These are phyloP conservation scores for Asteroscopus sphinx DNA, from an alignment of 2,888 invertebrate species.

Conservation along the genomic window DNA sequence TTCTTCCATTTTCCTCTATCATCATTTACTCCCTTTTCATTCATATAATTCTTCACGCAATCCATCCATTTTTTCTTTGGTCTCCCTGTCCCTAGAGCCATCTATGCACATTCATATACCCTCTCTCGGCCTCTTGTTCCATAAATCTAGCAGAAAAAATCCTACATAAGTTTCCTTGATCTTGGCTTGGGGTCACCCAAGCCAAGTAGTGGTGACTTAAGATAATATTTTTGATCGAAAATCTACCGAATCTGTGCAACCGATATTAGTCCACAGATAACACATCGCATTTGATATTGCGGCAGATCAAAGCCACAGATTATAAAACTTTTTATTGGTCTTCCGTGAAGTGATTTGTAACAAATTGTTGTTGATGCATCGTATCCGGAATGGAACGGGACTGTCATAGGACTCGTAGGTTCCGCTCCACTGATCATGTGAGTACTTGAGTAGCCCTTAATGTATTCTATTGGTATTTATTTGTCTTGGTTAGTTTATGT, in stretches of 20 bases:
- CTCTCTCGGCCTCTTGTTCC: too few relatives aligned
- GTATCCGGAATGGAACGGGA: slow-evolving; percentile 57
- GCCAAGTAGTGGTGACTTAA: too few relatives aligned
- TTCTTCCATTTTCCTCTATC: too few relatives aligned
- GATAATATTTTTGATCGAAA: slow-evolving; percentile 4
- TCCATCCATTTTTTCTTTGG: too few relatives aligned
- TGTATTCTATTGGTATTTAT: not conserved
- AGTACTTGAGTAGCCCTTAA: slow-evolving; percentile 10
- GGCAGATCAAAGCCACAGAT: slow-evolving; percentile 38
- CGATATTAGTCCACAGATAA: slow-evolving; percentile 4
- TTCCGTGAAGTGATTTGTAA: slow-evolving; percentile 57
- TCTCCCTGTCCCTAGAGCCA: too few relatives aligned
- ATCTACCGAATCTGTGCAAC: slow-evolving; percentile 5
- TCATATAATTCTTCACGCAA: too few relatives aligned
- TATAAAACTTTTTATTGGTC: slow-evolving; percentile 38
- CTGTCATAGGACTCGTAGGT: slow-evolving; percentile 31
- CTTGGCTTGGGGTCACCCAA: too few relatives aligned
- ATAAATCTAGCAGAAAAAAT: too few relatives aligned
- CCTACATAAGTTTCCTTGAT: too few relatives aligned
- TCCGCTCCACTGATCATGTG: slow-evolving; percentile 27
- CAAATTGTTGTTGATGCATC: slow-evolving; percentile 60
- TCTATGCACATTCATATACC: too few relatives aligned
- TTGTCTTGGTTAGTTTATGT: not conserved
- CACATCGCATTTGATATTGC: slow-evolving; percentile 18
- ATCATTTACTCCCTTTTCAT: too few relatives aligned